Evolutionary conservation across 1,140 invertebrate species (phyloP).

Genomic region (Macrostomum lignano): DNA sequence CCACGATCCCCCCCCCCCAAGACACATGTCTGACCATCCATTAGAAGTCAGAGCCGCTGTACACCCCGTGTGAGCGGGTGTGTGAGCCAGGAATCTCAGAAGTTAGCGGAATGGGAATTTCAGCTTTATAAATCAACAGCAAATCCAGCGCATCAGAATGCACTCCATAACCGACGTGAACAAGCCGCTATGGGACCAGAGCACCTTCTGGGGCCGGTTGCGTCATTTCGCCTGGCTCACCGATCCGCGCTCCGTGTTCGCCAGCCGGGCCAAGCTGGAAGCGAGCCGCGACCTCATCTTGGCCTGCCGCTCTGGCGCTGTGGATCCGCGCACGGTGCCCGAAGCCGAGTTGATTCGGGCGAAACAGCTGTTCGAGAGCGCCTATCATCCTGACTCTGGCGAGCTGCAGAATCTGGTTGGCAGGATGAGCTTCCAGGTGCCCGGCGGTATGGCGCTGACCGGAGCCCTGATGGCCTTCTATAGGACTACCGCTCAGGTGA

Average conservation of each 20-base stretch:
- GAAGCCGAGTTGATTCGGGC: slow-evolving; percentile 52
- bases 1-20: too few relatives aligned
- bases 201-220: slow-evolving; percentile 17
- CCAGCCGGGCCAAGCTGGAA: too few relatives aligned
- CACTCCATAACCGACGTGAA: slow-evolving; percentile 16
- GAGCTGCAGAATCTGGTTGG: slow-evolving; percentile 84
- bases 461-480: slow-evolving; percentile 24
- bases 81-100: too few relatives aligned
- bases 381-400: slow-evolving; percentile 87
- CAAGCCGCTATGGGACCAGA: slow-evolving; percentile 15
- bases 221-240: slow-evolving; percentile 21
- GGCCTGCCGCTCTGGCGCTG: too few relatives aligned
- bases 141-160: too few relatives aligned
- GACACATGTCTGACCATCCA: too few relatives aligned
- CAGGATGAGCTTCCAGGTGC: slow-evolving; percentile 90
- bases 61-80: too few relatives aligned
- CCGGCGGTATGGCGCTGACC: slow-evolving; percentile 74
- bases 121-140: too few relatives aligned
- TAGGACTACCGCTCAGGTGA: slow-evolving; percentile 28
- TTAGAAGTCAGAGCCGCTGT: too few relatives aligned
- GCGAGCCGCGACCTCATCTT: too few relatives aligned
- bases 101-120: too few relatives aligned
- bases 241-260: slow-evolving; percentile 14
- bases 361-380: slow-evolving; percentile 72
- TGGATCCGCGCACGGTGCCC: slow-evolving; percentile 37